These are phyloP conservation scores for Halichondria panicea DNA, from an alignment of 37 sponge, comb jelly and placozoan genomes.

Conservation along the genomic window DNA sequence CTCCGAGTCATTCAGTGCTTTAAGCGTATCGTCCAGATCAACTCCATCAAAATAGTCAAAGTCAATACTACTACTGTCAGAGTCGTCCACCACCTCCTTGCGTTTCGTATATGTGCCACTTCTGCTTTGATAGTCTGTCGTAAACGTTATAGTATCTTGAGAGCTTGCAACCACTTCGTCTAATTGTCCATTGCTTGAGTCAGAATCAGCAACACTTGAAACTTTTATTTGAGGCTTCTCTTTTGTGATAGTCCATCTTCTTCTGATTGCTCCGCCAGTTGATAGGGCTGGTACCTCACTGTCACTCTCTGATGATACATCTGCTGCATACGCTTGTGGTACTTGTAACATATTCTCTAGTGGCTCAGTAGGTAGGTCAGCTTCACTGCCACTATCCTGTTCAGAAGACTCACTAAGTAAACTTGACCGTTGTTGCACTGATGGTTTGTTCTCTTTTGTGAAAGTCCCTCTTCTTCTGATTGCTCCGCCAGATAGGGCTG, in stretches of 20 bases:
- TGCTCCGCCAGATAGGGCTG: not conserved
- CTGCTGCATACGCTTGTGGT: too few relatives aligned
- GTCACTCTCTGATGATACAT: too few relatives aligned
- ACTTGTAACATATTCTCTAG: not conserved
- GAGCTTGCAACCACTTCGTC: not conserved
- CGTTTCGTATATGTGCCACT: slow-evolving; percentile 2
- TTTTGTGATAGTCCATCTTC: slow-evolving; percentile 28
- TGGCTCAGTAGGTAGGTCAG: not conserved
- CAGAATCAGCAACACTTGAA: not conserved
- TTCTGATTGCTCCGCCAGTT: not conserved
- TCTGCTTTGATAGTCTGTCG: not conserved
- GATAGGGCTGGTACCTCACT: too few relatives aligned
- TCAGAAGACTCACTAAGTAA: not conserved
- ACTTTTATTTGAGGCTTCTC: not conserved
- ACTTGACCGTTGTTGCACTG: not conserved
- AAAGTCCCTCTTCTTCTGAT: slow-evolving; percentile 35
- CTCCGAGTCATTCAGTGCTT: not conserved
- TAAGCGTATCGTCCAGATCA: slow-evolving; percentile 14
- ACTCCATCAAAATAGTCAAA: not conserved
- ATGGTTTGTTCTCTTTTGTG: not conserved
- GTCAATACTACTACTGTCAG: too few relatives aligned
- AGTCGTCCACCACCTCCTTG: not conserved
- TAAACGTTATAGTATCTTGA: too few relatives aligned
- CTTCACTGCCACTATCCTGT: not conserved
- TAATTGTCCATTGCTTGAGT: not conserved